Conservation (phyloP, 1,140 invertebrate species). For the Berghia stephanieae region DNA sequence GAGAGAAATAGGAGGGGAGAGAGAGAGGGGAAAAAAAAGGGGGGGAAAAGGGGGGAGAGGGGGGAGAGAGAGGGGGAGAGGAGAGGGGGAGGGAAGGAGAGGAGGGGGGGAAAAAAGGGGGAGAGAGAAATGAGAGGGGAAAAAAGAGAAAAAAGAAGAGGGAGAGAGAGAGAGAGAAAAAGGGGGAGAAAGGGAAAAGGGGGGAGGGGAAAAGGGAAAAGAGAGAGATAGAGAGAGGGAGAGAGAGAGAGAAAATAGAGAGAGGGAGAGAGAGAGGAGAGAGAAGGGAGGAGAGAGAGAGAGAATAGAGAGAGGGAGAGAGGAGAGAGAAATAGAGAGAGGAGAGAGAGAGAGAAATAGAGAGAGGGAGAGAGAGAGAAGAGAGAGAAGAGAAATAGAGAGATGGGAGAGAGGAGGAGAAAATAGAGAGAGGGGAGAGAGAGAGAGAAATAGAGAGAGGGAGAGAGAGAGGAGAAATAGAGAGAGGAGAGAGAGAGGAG, state of each 20-base stretch:
- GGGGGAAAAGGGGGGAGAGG: too few species aligned
- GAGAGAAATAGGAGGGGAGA: background rate
- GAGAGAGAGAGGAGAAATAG: background rate
- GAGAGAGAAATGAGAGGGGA: background rate
- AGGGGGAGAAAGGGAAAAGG: background rate
- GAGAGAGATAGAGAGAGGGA: too few species aligned
- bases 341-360: background rate
- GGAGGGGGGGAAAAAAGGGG: background rate
- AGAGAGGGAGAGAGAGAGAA: too few species aligned
- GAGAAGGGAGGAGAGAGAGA: background rate
- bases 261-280: background rate
- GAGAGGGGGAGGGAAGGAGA: background rate
- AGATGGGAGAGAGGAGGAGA: background rate
- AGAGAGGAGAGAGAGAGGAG: too few species aligned
- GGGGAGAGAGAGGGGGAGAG: conserved; percentile 8
- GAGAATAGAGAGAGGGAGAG: too few species aligned
- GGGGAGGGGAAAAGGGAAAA: too few species aligned
- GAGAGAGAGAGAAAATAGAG: background rate
- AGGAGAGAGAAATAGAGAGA: conserved; percentile 9
- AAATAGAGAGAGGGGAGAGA: conserved; percentile 1
- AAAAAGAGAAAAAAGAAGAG: background rate
- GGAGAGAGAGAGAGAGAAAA: background rate
- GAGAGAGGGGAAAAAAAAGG: conserved; percentile 4
- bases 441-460: background rate
- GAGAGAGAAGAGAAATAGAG: conserved; percentile 16